A percentile compares a stretch with the other conserved stretches of the same genome.
Evolutionary conservation across 2,797 vertebrate species (phyloP).

Genomic region (Pseudomugil tenellus): DNA sequence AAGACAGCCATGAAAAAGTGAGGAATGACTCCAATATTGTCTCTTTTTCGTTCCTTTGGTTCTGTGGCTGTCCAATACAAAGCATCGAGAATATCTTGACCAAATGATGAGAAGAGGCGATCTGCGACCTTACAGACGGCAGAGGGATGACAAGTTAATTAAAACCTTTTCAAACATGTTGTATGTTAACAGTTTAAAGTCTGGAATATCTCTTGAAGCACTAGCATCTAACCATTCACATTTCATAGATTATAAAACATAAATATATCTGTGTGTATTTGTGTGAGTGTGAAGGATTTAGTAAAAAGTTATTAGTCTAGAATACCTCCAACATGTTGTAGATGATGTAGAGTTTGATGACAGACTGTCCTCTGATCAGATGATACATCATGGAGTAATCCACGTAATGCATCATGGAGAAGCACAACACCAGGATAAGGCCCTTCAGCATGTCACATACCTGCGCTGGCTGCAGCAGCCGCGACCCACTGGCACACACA

Average conservation of each 20-base stretch:
- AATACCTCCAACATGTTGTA: constrained; percentile 99
- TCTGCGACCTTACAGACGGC: constrained; percentile 89
- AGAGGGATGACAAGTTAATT: background rate
- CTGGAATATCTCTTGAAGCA: background rate
- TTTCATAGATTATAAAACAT: no score
- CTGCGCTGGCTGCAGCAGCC: constrained; percentile 95
- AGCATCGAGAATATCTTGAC: constrained; percentile 97
- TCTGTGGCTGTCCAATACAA: constrained; percentile 99
- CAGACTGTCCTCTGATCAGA: constrained; percentile 96
- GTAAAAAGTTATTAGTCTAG: background rate
- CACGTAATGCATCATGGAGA: constrained; percentile 98
- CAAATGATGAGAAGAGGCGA: constrained; percentile 97
- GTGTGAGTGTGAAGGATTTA: background rate
- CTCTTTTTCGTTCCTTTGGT: constrained; percentile 93
- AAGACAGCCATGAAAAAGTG: constrained; percentile 97
- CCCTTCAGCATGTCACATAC: constrained; percentile 97
- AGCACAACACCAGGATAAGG: constrained; percentile 93
- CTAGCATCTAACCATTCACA: background rate
- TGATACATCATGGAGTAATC: constrained; percentile 99
- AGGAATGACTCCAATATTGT: constrained; percentile 94
- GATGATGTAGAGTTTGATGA: constrained; percentile 99
- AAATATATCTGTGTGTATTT: background rate
- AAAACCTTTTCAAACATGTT: background rate
- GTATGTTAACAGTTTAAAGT: background rate
- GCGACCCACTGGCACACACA: constrained; percentile 84